Evolutionary conservation across 2,797 vertebrate genomes (phyloP), one percentile per base, ranked within the genome.

Genomic region (Sebastes goodei): DNA sequence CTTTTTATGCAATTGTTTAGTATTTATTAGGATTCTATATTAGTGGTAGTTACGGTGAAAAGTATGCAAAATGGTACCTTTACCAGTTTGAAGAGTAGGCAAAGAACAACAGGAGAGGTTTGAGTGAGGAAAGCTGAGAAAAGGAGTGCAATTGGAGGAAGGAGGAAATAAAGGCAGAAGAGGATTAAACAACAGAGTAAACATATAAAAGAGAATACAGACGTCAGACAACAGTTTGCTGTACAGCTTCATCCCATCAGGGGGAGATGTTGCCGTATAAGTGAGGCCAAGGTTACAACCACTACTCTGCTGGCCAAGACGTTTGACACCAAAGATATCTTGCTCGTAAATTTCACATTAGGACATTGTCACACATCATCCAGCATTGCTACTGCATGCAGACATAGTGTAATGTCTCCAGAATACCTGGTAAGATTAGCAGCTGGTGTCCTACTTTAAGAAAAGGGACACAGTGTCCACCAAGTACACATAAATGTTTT

Each of bases 301-400:
- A 1, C 56, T 66, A 23, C 59, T 78, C 46, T 63, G 71, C 33
- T 38, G 72, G 52, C 74, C 74, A 76, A 80, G 76, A 86, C 11
- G 23, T 65, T 64, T 80, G 81, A 83, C 82, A 80, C 90, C 85
- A 86, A 89, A 93, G 86, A 90, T 88, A 90, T 88, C 84, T 73
- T 6, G 3, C 80, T 76, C 89, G 53, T 90, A 91, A 91, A 92
- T 88, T 71, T 86, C 57, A 12, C n/a, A 25, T 69, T 9, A 67
- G 80, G 83, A 95, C 89, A 92, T 91, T 91, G 86, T 92, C 69
- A 80, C 84, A 81, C 66, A 35, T 84, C 84, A 73, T 46, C 64
- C 68, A 71, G 72, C 74, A 74, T 52, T 62, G 76, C 53, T 42
- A 9, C 60, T 74, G 63, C 57, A 66, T 72, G 78, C 21, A 65